Percentiles rank a stretch among this genome's conserved stretches.
Evolutionary conservation across 2,888 invertebrate species (phyloP).

Genomic region (Ecdyonurus torrentis): DNA sequence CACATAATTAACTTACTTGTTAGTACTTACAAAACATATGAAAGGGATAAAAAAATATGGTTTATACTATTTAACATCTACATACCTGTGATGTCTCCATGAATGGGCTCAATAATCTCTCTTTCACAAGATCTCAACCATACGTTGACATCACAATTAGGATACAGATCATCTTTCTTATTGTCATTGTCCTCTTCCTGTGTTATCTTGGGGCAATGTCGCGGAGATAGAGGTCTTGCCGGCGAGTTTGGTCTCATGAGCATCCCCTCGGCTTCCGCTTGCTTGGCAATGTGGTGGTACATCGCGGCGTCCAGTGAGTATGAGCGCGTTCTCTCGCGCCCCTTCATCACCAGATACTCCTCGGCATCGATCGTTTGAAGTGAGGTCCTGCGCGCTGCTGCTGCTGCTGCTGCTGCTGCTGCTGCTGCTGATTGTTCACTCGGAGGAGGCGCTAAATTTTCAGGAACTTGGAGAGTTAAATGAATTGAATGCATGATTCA

Average conservation of each 20-base stretch:
- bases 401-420: too few relatives aligned
- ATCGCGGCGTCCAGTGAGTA: neutral
- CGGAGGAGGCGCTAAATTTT: too few relatives aligned
- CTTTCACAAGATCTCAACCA: conserved; percentile 68
- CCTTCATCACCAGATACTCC: neutral
- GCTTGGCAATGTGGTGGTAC: neutral
- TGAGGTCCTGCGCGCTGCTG: neutral
- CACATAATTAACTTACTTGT: too few relatives aligned
- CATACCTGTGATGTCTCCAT: conserved; percentile 33
- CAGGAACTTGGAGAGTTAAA: too few relatives aligned
- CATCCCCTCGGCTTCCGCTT: neutral
- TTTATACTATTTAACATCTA: too few relatives aligned
- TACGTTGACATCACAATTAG: conserved; percentile 52
- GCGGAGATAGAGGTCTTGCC: neutral
- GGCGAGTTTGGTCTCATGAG: neutral
- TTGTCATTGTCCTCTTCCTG: conserved; percentile 10
- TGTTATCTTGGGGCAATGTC: neutral
- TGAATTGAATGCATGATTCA: too few relatives aligned
- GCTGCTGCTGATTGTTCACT: too few relatives aligned
- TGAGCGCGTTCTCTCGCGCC: neutral
- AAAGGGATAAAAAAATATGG: neutral
- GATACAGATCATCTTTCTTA: conserved; percentile 24
- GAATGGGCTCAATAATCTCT: conserved; percentile 53
- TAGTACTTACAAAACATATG: neutral
- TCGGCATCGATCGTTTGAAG: neutral